Evolutionary conservation across 2,888 invertebrate species (phyloP), one percentile per base, ranked within the genome.

Genomic region (Drosophila vallismaia): DNA sequence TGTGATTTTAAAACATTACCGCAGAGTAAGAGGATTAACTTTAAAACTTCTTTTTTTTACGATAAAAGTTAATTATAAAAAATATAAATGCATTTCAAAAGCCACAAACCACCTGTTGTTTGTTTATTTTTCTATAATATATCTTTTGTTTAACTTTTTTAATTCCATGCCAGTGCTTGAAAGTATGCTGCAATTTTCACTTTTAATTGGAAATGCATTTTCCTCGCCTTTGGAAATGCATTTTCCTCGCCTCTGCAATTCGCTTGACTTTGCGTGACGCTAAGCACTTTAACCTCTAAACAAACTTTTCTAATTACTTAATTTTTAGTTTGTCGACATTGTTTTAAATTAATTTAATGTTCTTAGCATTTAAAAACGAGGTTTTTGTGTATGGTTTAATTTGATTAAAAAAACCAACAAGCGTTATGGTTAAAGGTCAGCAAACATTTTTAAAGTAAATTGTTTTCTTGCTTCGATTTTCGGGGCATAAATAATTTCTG

Each of bases 171-270:
- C 12, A 1, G 36, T 48, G 52, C 58, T 31, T 31, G 28, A 58
- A 69, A 70, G 58, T 70, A 70, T 66, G 67, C 67, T 44, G 19
- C 53, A 49, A 33, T 38, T 10, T 58, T 50, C 19, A 8, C 24
- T 40, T 42, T 58, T 69, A 69, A 70, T 69, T 58, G 58, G 40
- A 69, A 70, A 33, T 53, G 57, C 49, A 58, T 38, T 53, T 49
- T 19, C 31, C 29, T 58, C 44, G 58, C 36, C 36, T 36, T n/a
- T n/a, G n/a, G 40, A 69, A 70, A 33, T 53, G n/a, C 36, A n/a
- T n/a, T n/a, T 36, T n/a, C 12, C n/a, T n/a, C n/a, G n/a, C n/a
- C n/a, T n/a, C n/a, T n/a, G n/a, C n/a, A n/a, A n/a, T n/a, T n/a
- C n/a, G n/a, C n/a, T n/a, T n/a, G 36, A n/a, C 36, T 12, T 36